These are phyloP conservation scores for Cydia splendana DNA, from an alignment of 1,140 invertebrate species.

Conservation along the genomic window DNA sequence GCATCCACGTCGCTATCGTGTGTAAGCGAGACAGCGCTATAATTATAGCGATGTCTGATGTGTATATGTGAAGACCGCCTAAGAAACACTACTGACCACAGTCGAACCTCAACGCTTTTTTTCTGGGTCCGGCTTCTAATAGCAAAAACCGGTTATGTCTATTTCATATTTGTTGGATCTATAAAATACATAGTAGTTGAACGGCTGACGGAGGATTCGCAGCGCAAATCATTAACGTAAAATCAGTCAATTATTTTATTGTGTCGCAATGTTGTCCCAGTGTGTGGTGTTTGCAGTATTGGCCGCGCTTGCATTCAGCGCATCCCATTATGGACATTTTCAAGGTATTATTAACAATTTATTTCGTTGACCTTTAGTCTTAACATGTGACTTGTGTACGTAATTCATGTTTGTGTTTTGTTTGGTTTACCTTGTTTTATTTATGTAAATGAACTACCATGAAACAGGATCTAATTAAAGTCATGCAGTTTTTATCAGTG, in stretches of 20 bases:
- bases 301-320: not conserved
- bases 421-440: too few relatives aligned
- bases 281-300: not conserved
- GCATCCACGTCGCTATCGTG: too few relatives aligned
- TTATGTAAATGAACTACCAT: too few relatives aligned
- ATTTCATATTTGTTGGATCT: not conserved
- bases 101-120: not conserved
- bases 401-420: too few relatives aligned
- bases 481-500: too few relatives aligned
- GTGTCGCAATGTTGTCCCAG: not conserved
- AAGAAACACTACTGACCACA: constrained; percentile 23
- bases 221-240: not conserved
- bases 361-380: too few relatives aligned
- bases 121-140: constrained; percentile 4
- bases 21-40: too few relatives aligned
- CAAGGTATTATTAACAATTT: not conserved
- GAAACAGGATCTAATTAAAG: too few relatives aligned
- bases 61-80: not conserved
- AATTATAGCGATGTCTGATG: too few relatives aligned
- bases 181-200: not conserved
- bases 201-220: not conserved
- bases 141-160: constrained; percentile 23
- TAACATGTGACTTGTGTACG: too few relatives aligned
- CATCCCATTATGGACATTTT: not conserved
- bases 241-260: not conserved